Evolutionary conservation across 2,888 invertebrate genomes (phyloP).

Genomic region (Chromoteleia sp.): DNA sequence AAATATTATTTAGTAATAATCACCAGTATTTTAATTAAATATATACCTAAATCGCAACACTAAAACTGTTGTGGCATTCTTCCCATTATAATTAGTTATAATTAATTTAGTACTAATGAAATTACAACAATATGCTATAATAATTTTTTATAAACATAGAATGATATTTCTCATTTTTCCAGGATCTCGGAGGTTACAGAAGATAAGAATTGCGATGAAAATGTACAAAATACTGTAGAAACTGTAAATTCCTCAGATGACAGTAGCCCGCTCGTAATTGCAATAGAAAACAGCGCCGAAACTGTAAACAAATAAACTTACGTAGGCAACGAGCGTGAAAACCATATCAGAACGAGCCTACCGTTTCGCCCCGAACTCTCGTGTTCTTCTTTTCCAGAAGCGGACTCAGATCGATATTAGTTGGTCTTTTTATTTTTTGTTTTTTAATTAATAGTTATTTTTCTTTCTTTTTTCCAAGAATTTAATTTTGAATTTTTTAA

Average conservation of each 20-base stretch:
- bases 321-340: conserved; percentile 29
- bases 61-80: too few relatives aligned
- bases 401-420: conserved; percentile 36
- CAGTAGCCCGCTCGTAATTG: conserved; percentile 47
- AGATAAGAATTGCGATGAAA: conserved; percentile 67
- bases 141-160: background rate
- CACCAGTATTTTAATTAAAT: too few relatives aligned
- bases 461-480: conserved; percentile 6
- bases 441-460: conserved; percentile 47
- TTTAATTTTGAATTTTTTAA: conserved; percentile 44
- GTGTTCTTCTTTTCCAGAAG: conserved; percentile 71
- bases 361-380: conserved; percentile 74
- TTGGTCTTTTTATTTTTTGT: too few relatives aligned
- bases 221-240: conserved; percentile 69
- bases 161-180: conserved; percentile 4
- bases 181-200: conserved; percentile 73
- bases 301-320: conserved; percentile 61
- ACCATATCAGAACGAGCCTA: conserved; percentile 81
- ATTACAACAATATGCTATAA: too few relatives aligned
- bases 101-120: too few relatives aligned
- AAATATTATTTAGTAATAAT: too few relatives aligned
- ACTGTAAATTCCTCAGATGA: conserved; percentile 71
- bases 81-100: too few relatives aligned
- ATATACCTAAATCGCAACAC: too few relatives aligned
- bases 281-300: conserved; percentile 67